These are phyloP conservation scores for Papilio polyxenes DNA, from an alignment of 1,140 invertebrate species.

Conservation along the genomic window DNA sequence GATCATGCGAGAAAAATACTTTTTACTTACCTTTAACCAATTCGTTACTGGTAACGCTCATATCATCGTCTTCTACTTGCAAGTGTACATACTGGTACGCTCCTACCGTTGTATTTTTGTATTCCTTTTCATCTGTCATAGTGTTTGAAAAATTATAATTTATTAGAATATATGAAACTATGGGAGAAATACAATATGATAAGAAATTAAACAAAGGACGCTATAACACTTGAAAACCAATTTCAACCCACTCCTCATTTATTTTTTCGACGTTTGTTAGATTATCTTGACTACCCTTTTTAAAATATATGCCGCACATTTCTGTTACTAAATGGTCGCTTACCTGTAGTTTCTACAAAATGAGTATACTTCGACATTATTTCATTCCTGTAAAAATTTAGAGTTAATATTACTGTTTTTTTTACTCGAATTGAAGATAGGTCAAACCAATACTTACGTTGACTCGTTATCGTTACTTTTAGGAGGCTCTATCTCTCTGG, in stretches of 20 bases:
- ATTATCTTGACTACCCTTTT: too few species aligned
- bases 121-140: not conserved
- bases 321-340: not conserved
- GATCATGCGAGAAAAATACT: not conserved
- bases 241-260: too few species aligned
- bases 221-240: too few species aligned
- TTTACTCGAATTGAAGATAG: conserved; percentile 11
- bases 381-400: conserved; percentile 48
- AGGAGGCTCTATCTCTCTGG: conserved; percentile 37
- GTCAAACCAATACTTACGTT: conserved; percentile 43
- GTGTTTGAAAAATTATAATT: too few species aligned
- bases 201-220: too few species aligned
- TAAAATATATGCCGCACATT: too few species aligned
- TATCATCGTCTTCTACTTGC: conserved; percentile 40
- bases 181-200: too few species aligned
- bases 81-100: not conserved
- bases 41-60: conserved; percentile 45
- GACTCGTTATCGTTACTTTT: conserved; percentile 45
- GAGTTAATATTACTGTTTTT: not conserved
- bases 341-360: conserved; percentile 47
- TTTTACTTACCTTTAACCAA: conserved; percentile 34
- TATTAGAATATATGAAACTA: too few species aligned
- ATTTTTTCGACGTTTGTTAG: too few species aligned
- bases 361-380: conserved; percentile 52
- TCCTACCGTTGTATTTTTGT: conserved; percentile 4